These are phyloP conservation scores for Felis chaus DNA, from an alignment of 2,113 vertebrate genomes.

Conservation along the genomic window DNA sequence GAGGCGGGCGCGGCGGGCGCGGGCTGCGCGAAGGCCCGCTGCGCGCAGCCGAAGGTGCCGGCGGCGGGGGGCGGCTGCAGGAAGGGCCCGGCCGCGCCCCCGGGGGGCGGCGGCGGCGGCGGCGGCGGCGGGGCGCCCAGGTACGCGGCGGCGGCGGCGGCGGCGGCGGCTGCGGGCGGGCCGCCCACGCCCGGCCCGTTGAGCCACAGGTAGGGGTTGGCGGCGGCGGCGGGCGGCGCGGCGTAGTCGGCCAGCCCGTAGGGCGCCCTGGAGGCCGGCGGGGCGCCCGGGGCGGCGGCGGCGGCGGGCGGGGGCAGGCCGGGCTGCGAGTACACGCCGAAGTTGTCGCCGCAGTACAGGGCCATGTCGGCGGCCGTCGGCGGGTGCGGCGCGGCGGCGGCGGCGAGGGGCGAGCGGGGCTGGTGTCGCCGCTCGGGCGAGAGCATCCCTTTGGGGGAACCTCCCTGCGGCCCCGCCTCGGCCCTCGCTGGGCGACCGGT, in stretches of 20 bases:
- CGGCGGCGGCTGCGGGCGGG: slow-evolving; percentile 37
- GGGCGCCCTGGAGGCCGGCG: slow-evolving; percentile 85
- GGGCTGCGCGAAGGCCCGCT: slow-evolving; percentile 83
- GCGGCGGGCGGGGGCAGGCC: slow-evolving; percentile 71
- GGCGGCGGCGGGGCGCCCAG: slow-evolving; percentile 82
- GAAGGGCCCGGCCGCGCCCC: slow-evolving; percentile 88
- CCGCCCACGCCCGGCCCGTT: slow-evolving; percentile 84
- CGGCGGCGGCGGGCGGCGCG: slow-evolving; percentile 80
- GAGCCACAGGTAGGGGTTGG: slow-evolving; percentile 94
- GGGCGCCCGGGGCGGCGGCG: slow-evolving; percentile 71
- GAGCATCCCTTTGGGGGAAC: slow-evolving; percentile 80
- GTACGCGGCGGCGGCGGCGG: slow-evolving; percentile 81
- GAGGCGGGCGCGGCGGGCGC: slow-evolving; percentile 87
- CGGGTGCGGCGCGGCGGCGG: slow-evolving; percentile 84
- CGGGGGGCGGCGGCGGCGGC: slow-evolving; percentile 59
- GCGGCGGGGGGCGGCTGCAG: slow-evolving; percentile 83
- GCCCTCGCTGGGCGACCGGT: rapidly evolving
- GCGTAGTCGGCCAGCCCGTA: slow-evolving; percentile 93
- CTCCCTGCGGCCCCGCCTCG: slow-evolving; percentile 23
- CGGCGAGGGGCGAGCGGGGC: slow-evolving; percentile 84
- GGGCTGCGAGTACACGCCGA: slow-evolving; percentile 90
- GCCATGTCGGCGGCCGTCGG: slow-evolving; percentile 91
- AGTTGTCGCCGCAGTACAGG: slow-evolving; percentile 93
- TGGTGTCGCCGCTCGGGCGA: slow-evolving; percentile 84
- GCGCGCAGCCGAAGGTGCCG: slow-evolving; percentile 89